phyloP scores from a whole-genome alignment of 2,797 vertebrate species.

The Euthynnus affinis region DNA sequence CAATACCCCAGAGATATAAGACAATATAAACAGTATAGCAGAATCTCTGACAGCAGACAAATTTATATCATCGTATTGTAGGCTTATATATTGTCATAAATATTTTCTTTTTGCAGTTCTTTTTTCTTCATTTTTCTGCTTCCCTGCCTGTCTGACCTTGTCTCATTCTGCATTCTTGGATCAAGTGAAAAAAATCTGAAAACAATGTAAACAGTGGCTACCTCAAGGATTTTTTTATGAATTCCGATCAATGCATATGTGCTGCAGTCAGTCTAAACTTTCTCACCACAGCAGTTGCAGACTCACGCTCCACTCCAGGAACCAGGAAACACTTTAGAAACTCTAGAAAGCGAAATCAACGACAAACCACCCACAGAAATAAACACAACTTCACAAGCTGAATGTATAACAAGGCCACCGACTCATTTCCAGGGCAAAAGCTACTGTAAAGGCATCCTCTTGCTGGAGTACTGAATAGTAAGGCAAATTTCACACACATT shows the following conservation, averaged over 20 bases:
- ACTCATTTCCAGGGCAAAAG: conserved; percentile 17
- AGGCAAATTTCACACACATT: background rate
- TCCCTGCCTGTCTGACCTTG: too few relatives aligned
- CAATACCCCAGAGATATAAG: background rate
- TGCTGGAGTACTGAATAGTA: background rate
- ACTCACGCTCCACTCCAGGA: background rate
- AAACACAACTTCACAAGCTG: conserved; percentile 29
- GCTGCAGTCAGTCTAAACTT: background rate
- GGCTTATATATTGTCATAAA: background rate
- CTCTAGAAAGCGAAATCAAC: background rate
- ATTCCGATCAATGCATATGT: background rate
- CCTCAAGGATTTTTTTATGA: background rate
- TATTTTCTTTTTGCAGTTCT: background rate
- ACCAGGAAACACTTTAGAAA: background rate
- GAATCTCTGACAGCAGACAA: too few relatives aligned
- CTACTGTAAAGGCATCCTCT: background rate
- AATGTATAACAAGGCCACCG: conserved; percentile 9
- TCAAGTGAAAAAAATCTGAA: background rate
- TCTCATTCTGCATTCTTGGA: background rate
- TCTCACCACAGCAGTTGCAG: background rate
- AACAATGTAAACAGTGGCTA: background rate
- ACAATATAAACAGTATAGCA: too few relatives aligned
- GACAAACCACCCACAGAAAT: conserved; percentile 31
- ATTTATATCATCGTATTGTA: too few relatives aligned
- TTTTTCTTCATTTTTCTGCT: background rate